phyloP scores from a whole-genome alignment of 2,797 vertebrate species.

The Gadopsis bispinosus region DNA sequence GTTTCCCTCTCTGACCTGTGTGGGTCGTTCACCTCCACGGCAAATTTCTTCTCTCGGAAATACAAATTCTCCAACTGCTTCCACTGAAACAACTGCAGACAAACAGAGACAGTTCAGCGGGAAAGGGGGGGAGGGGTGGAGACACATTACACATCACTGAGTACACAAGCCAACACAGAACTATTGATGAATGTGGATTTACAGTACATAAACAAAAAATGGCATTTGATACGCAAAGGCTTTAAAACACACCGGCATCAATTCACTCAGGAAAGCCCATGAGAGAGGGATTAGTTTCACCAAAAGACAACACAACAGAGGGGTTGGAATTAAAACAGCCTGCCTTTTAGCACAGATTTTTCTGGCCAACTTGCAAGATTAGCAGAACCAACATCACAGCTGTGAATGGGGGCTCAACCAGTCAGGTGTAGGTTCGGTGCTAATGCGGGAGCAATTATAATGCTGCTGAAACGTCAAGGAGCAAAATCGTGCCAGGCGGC shows the following conservation, averaged over 20 bases:
- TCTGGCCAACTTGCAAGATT: conserved; percentile 40
- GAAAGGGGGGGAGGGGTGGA: conserved; percentile 9
- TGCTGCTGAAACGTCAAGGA: conserved; percentile 56
- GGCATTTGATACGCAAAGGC: conserved; percentile 28
- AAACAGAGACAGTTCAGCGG: conserved; percentile 44
- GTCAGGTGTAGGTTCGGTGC: conserved; percentile 56
- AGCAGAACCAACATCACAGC: conserved; percentile 20
- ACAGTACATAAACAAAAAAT: conserved; percentile 43
- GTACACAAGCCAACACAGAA: conserved; percentile 34
- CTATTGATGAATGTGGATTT: conserved; percentile 39
- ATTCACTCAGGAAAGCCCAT: conserved; percentile 19
- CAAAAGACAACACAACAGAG: conserved; percentile 18
- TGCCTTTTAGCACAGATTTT: conserved; percentile 7
- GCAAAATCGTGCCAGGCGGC: conserved; percentile 45
- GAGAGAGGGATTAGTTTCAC: neutral
- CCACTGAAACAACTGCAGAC: conserved; percentile 93
- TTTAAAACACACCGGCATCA: conserved; percentile 43
- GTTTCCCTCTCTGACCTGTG: conserved; percentile 86
- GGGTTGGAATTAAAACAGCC: conserved; percentile 11
- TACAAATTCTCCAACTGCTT: conserved; percentile 98
- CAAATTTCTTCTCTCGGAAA: conserved; percentile 98
- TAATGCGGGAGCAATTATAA: conserved; percentile 55
- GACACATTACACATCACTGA: conserved; percentile 49
- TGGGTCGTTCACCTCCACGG: conserved; percentile 96
- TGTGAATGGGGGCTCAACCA: conserved; percentile 29